Percentiles rank a stretch among this genome's conserved stretches.
phyloP scores from a whole-genome alignment of 2,888 invertebrate species.

The Metalampra italica region DNA sequence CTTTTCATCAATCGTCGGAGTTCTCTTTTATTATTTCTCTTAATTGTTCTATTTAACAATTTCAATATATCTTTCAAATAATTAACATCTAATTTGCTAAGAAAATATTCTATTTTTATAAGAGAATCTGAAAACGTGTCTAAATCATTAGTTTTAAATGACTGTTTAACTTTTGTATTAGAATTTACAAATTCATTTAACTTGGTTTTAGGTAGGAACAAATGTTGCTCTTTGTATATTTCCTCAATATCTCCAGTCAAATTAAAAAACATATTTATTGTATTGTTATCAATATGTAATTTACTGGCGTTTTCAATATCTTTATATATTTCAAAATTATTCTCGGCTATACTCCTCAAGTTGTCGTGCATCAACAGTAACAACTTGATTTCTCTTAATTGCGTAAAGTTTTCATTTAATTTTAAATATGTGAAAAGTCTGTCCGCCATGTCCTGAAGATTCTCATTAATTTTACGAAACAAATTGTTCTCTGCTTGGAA shows the following conservation, averaged over 20 bases:
- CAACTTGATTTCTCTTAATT: slow-evolving; percentile 18
- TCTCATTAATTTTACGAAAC: slow-evolving; percentile 21
- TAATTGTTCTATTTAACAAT: too few species aligned
- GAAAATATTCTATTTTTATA: too few species aligned
- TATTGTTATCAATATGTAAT: slow-evolving; percentile 9
- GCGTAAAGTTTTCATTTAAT: slow-evolving; percentile 20
- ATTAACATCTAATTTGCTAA: too few species aligned
- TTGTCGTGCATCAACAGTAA: slow-evolving; percentile 31
- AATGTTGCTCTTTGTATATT: too few species aligned
- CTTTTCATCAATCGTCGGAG: too few species aligned
- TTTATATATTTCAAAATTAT: slow-evolving; percentile 23
- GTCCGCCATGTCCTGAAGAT: slow-evolving; percentile 27
- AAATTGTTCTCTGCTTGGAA: slow-evolving; percentile 17
- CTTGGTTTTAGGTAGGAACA: too few species aligned
- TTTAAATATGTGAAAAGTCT: slow-evolving; percentile 30
- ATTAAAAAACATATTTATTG: slow-evolving; percentile 7
- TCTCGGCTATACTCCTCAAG: slow-evolving; percentile 26
- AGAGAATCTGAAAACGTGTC: too few species aligned
- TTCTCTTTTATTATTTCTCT: too few species aligned
- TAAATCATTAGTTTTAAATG: too few species aligned
- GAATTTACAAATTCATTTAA: too few species aligned
- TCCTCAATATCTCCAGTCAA: slow-evolving; percentile 6
- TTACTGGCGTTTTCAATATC: slow-evolving; percentile 18
- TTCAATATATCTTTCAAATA: too few species aligned
- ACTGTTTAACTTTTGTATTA: too few species aligned